These are phyloP conservation scores for Phocoena phocoena DNA, from an alignment of 2,113 vertebrate species.

Conservation along the genomic window DNA sequence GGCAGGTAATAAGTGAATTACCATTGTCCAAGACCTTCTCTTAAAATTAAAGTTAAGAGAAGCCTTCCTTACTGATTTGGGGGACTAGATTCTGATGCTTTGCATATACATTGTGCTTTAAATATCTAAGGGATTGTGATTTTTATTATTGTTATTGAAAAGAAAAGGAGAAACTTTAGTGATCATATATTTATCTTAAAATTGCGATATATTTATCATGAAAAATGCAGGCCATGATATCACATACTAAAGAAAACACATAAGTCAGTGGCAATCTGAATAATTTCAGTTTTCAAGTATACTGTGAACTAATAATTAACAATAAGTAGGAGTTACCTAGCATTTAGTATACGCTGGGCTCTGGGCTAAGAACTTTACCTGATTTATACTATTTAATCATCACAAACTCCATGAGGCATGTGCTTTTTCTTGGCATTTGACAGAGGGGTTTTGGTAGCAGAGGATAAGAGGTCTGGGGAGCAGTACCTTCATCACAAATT, in stretches of 20 bases:
- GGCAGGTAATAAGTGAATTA: background rate
- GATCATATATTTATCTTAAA: background rate
- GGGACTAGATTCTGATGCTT: background rate
- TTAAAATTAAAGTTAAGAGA: background rate
- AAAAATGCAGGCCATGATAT: background rate
- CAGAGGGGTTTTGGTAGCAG: background rate
- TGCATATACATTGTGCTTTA: background rate
- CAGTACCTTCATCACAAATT: background rate
- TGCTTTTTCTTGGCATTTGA: background rate
- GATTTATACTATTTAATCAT: background rate
- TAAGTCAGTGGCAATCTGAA: background rate
- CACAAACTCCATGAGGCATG: background rate
- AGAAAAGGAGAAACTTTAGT: background rate
- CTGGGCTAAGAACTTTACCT: background rate
- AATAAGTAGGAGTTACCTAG: background rate
- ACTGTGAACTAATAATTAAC: background rate
- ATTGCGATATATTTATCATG: background rate
- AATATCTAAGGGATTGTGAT: background rate
- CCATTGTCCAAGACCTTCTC: accelerated
- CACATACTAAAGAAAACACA: background rate
- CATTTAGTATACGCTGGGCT: background rate
- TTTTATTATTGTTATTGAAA: background rate
- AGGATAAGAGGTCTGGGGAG: accelerated
- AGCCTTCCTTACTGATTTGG: background rate
- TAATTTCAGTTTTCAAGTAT: background rate